phyloP scores from a whole-genome alignment of 2,113 vertebrate species.

The Pituophis catenifer region DNA sequence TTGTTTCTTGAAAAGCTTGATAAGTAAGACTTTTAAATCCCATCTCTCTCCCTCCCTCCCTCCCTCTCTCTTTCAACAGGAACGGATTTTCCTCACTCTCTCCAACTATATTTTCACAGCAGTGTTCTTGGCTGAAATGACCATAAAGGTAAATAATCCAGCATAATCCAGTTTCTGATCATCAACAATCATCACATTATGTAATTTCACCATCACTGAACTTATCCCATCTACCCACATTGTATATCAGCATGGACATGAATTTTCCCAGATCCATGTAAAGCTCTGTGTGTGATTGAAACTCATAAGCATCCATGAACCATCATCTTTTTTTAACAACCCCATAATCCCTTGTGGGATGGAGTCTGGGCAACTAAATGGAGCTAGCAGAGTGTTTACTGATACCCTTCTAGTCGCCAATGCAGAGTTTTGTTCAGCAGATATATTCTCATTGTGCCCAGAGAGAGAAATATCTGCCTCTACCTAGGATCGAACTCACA shows the following conservation, averaged over 20 bases:
- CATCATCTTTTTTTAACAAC: no score
- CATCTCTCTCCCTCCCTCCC: constrained; percentile 22
- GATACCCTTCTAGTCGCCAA: no score
- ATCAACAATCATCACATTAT: neutral
- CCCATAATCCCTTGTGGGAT: no score
- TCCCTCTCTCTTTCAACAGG: constrained; percentile 69
- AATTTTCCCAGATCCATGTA: neutral
- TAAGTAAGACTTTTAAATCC: constrained; percentile 14
- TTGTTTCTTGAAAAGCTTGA: constrained; percentile 7
- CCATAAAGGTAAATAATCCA: constrained; percentile 84
- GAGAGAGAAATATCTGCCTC: no score
- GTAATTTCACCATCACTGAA: neutral
- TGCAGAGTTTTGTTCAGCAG: no score
- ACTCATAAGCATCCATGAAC: neutral
- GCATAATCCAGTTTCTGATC: neutral
- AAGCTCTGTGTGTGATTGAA: no score
- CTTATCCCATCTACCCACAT: neutral
- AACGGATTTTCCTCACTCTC: constrained; percentile 91
- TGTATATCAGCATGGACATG: neutral
- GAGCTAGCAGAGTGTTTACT: no score
- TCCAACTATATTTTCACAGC: constrained; percentile 98
- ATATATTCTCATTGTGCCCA: no score
- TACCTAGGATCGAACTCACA: no score
- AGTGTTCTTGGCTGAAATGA: constrained; percentile 96
- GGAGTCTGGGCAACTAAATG: no score